Evolutionary conservation across 2,797 vertebrate species (phyloP).

Genomic region (Neostethus bicornis): DNA sequence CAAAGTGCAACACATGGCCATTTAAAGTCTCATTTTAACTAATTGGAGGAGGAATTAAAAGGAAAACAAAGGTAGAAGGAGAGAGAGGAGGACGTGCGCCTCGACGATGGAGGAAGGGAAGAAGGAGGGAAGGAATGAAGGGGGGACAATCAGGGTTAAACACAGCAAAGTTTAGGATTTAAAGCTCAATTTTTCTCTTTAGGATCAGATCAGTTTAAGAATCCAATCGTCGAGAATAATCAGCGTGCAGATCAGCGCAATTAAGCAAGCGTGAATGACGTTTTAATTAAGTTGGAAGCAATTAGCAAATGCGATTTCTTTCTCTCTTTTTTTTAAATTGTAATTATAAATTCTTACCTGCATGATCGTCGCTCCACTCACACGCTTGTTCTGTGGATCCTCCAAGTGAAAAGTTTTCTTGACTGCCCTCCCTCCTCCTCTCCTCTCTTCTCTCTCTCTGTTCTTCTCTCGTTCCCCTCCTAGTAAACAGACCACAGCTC

Average conservation of each 20-base stretch:
- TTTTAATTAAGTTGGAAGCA: constrained; percentile 84
- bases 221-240: constrained; percentile 59
- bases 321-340: no score
- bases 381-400: constrained; percentile 79
- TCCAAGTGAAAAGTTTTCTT: constrained; percentile 84
- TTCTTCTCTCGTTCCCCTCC: constrained; percentile 75
- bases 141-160: constrained; percentile 76
- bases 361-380: constrained; percentile 82
- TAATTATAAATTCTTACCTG: no score
- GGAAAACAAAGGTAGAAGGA: constrained; percentile 64
- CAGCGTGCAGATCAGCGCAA: constrained; percentile 49
- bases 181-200: constrained; percentile 70
- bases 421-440: constrained; percentile 62
- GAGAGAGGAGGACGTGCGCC: constrained; percentile 68
- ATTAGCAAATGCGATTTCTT: constrained; percentile 81
- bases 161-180: constrained; percentile 85
- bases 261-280: constrained; percentile 67
- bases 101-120: constrained; percentile 75
- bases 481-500: constrained; percentile 87
- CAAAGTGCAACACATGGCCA: constrained; percentile 66
- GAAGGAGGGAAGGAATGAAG: constrained; percentile 49
- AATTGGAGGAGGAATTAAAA: constrained; percentile 74
- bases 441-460: constrained; percentile 71
- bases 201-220: constrained; percentile 57
- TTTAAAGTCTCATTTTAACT: constrained; percentile 67